Conservation (phyloP, 1,140 invertebrate genomes). For the Ceratoteleas bidentatus region DNA sequence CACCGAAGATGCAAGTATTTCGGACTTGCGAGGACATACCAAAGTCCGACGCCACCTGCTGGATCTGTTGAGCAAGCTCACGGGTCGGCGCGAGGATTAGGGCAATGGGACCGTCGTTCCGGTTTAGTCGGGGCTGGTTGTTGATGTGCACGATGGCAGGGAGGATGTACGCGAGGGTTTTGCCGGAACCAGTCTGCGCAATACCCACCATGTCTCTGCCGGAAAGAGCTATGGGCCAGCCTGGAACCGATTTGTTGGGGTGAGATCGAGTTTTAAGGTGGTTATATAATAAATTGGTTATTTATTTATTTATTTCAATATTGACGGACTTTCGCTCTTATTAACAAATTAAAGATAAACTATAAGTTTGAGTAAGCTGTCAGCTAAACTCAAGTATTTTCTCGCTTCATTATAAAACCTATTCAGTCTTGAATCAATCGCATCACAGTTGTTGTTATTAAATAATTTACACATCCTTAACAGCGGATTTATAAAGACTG, state of each 20-base stretch:
- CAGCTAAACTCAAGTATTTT: too few relatives aligned
- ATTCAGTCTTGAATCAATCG: too few relatives aligned
- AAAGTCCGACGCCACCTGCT: conserved; percentile 93
- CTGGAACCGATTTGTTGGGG: conserved; percentile 59
- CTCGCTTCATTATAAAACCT: too few relatives aligned
- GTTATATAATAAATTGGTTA: too few relatives aligned
- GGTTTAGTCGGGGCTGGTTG: conserved; percentile 85
- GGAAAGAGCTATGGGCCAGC: conserved; percentile 95
- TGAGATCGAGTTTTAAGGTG: too few relatives aligned
- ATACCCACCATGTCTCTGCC: conserved; percentile 95
- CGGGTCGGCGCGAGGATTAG: conserved; percentile 91
- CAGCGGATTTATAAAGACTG: too few relatives aligned
- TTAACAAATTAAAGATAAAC: too few relatives aligned
- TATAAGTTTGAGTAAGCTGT: too few relatives aligned
- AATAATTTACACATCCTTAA: too few relatives aligned
- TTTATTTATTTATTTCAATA: too few relatives aligned
- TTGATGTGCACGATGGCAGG: conserved; percentile 90
- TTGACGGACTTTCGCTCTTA: too few relatives aligned
- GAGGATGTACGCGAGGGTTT: conserved; percentile 85
- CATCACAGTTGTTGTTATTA: too few relatives aligned
- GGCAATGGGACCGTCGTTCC: conserved; percentile 88
- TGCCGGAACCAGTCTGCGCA: conserved; percentile 96
- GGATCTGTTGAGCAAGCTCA: conserved; percentile 93
- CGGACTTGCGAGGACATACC: conserved; percentile 88
- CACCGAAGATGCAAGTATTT: conserved; percentile 95